Evolutionary conservation across 2,888 invertebrate genomes (phyloP).

Genomic region (Phragmatobia fuliginosa): DNA sequence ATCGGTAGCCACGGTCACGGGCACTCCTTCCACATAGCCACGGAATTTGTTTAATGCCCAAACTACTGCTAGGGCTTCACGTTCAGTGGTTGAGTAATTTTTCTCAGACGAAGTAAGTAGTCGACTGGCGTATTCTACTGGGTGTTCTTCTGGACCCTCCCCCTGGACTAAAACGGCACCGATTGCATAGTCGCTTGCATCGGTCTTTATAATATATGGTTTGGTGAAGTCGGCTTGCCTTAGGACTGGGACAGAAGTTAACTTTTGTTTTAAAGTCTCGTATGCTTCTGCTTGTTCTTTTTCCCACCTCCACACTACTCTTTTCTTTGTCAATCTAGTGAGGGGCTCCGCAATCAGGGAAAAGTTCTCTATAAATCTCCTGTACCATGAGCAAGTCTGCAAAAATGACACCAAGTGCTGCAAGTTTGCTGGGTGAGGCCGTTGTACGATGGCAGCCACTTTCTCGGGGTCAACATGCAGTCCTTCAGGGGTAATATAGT

Average conservation of each 20-base stretch:
- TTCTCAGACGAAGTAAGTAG: conserved; percentile 6
- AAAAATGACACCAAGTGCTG: too few species aligned
- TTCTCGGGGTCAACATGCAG: too few species aligned
- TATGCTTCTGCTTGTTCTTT: neutral
- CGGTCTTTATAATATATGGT: neutral
- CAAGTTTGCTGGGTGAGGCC: neutral
- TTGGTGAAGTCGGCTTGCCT: neutral
- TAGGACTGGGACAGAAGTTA: neutral
- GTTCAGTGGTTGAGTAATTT: conserved; percentile 16
- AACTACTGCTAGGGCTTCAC: too few species aligned
- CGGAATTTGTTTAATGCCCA: too few species aligned
- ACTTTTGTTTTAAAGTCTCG: neutral
- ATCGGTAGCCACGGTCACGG: conserved; percentile 5
- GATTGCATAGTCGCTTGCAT: neutral
- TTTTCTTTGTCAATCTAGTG: too few species aligned
- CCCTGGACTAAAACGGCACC: neutral
- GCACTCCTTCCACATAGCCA: too few species aligned
- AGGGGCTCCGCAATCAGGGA: too few species aligned
- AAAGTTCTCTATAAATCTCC: too few species aligned
- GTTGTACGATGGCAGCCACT: too few species aligned
- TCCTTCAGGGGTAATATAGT: too few species aligned
- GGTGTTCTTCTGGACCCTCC: conserved; percentile 6
- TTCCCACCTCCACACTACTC: too few species aligned
- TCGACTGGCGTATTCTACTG: conserved; percentile 10
- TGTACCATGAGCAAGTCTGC: too few species aligned